Evolutionary conservation across 2,797 vertebrate genomes (phyloP).

Genomic region (Etheostoma perlongum): DNA sequence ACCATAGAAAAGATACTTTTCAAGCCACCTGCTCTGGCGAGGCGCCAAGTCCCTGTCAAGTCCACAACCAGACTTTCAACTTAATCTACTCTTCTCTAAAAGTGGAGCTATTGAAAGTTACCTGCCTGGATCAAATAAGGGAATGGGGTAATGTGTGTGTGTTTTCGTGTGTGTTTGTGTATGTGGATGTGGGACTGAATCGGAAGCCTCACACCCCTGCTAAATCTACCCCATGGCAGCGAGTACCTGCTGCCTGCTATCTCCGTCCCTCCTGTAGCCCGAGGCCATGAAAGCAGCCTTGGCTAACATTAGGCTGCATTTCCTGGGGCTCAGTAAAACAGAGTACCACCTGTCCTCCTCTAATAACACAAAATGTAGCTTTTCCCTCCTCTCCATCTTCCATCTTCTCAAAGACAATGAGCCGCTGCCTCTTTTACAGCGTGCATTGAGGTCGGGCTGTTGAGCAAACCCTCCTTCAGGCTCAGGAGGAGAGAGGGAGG

Average conservation of each 20-base stretch:
- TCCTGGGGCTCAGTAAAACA: constrained; percentile 76
- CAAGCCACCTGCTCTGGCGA: constrained; percentile 40
- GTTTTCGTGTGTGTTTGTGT: constrained; percentile 15
- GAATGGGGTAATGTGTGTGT: constrained; percentile 27
- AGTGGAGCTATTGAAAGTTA: constrained; percentile 55
- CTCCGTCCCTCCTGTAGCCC: constrained; percentile 74
- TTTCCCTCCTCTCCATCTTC: constrained; percentile 65
- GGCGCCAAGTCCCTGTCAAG: constrained; percentile 62
- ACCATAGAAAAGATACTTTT: constrained; percentile 3
- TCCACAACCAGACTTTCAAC: constrained; percentile 55
- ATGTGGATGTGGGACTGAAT: constrained; percentile 43
- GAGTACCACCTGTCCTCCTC: constrained; percentile 77
- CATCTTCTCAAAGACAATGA: constrained; percentile 70
- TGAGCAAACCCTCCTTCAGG: constrained; percentile 61
- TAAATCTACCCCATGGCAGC: constrained; percentile 75
- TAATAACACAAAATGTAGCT: constrained; percentile 73
- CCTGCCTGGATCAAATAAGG: constrained; percentile 59
- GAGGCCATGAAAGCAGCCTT: constrained; percentile 77
- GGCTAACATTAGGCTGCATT: constrained; percentile 76
- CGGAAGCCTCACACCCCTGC: constrained; percentile 64
- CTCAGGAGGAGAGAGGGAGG: constrained; percentile 19
- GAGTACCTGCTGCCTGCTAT: constrained; percentile 73
- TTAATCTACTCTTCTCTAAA: constrained; percentile 56
- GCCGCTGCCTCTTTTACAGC: constrained; percentile 49
- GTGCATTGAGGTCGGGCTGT: constrained; percentile 53